Conservation (phyloP, 1,140 invertebrate genomes). For the Muscidifurax raptorellus region DNA sequence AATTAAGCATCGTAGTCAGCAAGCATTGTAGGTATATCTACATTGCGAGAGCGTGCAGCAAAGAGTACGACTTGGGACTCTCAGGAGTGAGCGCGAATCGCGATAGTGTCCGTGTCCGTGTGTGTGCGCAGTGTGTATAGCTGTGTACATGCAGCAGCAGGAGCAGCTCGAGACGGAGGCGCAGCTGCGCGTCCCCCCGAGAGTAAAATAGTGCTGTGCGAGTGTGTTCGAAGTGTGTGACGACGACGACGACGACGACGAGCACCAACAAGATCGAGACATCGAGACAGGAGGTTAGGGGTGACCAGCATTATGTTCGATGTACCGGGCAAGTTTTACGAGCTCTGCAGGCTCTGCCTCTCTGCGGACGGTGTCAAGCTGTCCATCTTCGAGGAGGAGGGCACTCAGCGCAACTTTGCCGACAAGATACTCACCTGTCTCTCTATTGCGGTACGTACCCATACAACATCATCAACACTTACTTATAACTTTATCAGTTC, state of each 20-base stretch:
- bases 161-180: background rate
- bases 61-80: too few relatives aligned
- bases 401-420: slow-evolving; percentile 72
- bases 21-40: slow-evolving; percentile 20
- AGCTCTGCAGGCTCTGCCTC: slow-evolving; percentile 77
- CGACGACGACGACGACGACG: slow-evolving; percentile 48
- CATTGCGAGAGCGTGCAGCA: background rate
- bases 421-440: slow-evolving; percentile 75
- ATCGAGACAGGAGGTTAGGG: background rate
- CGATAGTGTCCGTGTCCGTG: too few relatives aligned
- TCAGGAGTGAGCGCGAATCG: too few relatives aligned
- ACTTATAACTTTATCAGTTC: too few relatives aligned
- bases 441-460: slow-evolving; percentile 70
- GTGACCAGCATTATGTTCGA: slow-evolving; percentile 71
- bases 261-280: background rate
- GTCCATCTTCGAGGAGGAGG: slow-evolving; percentile 76
- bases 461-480: too few relatives aligned
- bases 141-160: background rate
- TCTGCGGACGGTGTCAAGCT: slow-evolving; percentile 75
- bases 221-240: background rate
- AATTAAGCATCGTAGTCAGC: background rate
- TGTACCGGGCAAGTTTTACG: slow-evolving; percentile 76
- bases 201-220: background rate
- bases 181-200: background rate
- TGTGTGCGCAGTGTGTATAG: slow-evolving; percentile 22